A percentile compares a stretch with the other conserved stretches of the same genome.
Evolutionary conservation across 2,113 vertebrate species (phyloP).

Genomic region (Trematocara marginatum): DNA sequence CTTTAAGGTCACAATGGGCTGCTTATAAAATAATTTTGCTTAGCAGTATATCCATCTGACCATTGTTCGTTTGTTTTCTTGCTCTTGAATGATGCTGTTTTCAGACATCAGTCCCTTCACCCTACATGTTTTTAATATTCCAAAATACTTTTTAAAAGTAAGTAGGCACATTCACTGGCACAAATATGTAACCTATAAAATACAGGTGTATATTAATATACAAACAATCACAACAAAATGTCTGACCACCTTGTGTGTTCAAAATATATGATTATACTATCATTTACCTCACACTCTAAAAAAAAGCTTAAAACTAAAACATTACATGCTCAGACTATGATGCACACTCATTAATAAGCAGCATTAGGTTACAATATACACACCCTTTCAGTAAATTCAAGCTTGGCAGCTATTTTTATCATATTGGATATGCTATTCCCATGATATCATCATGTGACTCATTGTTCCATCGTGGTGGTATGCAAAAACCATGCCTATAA

Average conservation of each 20-base stretch:
- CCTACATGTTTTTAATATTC: not conserved
- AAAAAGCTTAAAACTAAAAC: not conserved
- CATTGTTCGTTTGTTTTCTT: not conserved
- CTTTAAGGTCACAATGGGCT: not conserved
- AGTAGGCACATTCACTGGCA: not conserved
- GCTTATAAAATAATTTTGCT: not conserved
- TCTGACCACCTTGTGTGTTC: not conserved
- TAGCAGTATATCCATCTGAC: not conserved
- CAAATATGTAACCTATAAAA: not conserved
- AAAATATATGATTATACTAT: not conserved
- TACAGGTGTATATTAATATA: not conserved
- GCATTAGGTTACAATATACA: not conserved
- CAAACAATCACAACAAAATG: not conserved
- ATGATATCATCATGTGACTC: slow-evolving; percentile 49
- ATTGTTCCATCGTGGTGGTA: slow-evolving; percentile 53
- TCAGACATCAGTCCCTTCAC: not conserved
- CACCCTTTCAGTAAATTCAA: slow-evolving; percentile 15
- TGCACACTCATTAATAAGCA: not conserved
- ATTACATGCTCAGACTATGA: not conserved
- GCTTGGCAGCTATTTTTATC: slow-evolving; percentile 45
- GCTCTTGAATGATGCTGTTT: not conserved
- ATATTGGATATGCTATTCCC: slow-evolving; percentile 29
- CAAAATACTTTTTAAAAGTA: not conserved
- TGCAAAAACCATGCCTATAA: slow-evolving; percentile 37
- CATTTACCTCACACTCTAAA: not conserved